These are phyloP conservation scores for Argopecten irradians DNA, from an alignment of 1,140 invertebrate genomes.

Conservation along the genomic window DNA sequence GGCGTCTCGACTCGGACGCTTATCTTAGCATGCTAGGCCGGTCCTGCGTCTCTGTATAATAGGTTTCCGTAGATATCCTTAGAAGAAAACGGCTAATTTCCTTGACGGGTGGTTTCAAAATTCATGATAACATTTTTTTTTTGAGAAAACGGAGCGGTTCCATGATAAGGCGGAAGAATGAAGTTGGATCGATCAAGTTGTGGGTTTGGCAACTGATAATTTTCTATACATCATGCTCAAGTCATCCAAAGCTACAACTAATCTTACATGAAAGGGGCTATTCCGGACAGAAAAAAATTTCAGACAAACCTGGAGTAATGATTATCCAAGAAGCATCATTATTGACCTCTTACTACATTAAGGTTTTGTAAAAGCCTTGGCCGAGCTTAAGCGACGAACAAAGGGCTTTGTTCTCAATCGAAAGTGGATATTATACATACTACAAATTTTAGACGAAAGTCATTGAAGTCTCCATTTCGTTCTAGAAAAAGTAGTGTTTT, in stretches of 20 bases:
- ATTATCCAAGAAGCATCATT: neutral
- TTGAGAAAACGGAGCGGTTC: neutral
- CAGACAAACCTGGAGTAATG: neutral
- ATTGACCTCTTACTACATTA: neutral
- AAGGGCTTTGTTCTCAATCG: neutral
- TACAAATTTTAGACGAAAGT: neutral
- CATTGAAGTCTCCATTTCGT: no score
- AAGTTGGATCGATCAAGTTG: neutral
- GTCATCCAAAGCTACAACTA: neutral
- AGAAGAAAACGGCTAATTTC: slow-evolving; percentile 22
- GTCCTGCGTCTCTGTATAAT: neutral
- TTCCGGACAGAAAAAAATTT: neutral
- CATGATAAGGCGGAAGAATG: neutral
- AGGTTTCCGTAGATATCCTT: neutral
- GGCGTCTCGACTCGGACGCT: neutral
- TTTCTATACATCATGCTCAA: neutral
- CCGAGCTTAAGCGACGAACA: neutral
- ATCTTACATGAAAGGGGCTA: slow-evolving; percentile 16
- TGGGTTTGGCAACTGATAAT: slow-evolving; percentile 16
- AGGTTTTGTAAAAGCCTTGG: neutral
- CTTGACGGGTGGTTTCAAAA: neutral
- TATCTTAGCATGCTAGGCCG: neutral
- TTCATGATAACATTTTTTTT: slow-evolving; percentile 11
- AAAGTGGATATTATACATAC: neutral
- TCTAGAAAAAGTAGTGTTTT: no score